Percentiles rank a stretch among this genome's conserved stretches.
Evolutionary conservation across 2,113 vertebrate genomes (phyloP).

Genomic region (Menura novaehollandiae): DNA sequence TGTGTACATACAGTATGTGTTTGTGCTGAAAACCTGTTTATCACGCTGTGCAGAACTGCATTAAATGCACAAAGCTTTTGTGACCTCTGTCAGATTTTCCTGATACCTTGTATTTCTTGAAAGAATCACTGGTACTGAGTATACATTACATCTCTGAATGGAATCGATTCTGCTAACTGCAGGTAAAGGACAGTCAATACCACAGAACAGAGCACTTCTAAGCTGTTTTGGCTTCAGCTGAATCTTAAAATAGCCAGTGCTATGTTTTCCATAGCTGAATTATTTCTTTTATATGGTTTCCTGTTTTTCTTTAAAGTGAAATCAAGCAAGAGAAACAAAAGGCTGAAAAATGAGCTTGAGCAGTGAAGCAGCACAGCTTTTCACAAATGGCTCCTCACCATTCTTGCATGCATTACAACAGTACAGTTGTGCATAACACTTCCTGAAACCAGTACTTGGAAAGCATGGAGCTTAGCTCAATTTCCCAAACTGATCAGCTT

Average conservation of each 20-base stretch:
- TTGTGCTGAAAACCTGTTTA: not conserved
- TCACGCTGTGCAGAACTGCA: not conserved
- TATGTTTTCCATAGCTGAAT: not conserved
- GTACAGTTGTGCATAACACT: not conserved
- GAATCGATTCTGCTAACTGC: not conserved
- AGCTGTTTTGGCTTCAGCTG: not conserved
- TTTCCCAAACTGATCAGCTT: not conserved
- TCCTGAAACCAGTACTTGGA: not conserved
- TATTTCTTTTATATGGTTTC: not conserved
- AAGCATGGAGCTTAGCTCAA: not conserved
- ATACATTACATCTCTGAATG: not conserved
- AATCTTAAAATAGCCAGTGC: not conserved
- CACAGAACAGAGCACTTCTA: not conserved
- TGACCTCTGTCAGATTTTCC: slow-evolving; percentile 1
- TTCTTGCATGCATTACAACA: not conserved
- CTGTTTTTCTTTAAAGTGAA: not conserved
- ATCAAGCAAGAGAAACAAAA: not conserved
- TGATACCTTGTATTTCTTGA: not conserved
- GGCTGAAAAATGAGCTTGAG: not conserved
- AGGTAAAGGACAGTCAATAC: not conserved
- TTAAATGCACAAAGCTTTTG: not conserved
- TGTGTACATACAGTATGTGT: not conserved
- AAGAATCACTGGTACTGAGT: not conserved
- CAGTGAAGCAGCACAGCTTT: not conserved
- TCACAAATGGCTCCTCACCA: not conserved